Evolutionary conservation across 2,797 vertebrate species (phyloP).

Genomic region (Takifugu rubripes): DNA sequence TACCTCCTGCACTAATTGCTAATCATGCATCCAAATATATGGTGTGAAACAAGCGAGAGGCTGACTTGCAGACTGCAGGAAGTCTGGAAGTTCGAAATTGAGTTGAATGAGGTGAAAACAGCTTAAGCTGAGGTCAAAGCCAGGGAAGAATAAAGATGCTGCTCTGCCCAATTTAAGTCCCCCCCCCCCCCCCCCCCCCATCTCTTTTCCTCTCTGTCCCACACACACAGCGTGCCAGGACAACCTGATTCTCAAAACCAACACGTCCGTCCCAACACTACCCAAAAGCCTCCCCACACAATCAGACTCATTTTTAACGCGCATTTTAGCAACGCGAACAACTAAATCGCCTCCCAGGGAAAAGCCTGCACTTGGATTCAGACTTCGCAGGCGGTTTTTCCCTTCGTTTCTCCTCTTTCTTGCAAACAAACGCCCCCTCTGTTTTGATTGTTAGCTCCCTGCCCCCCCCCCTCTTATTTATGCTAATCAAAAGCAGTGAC

Average conservation of each 20-base stretch:
- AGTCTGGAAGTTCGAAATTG: constrained; percentile 69
- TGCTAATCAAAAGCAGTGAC: constrained; percentile 73
- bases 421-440: constrained; percentile 69
- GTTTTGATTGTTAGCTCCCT: constrained; percentile 58
- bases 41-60: too few species aligned
- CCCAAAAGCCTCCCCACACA: constrained; percentile 51
- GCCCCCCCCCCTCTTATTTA: constrained; percentile 63
- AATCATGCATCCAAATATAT: too few species aligned
- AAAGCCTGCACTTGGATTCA: constrained; percentile 51
- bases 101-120: constrained; percentile 65
- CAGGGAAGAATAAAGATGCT: constrained; percentile 46
- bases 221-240: constrained; percentile 48
- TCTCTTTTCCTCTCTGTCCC: constrained; percentile 1
- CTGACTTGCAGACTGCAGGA: constrained; percentile 61
- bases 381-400: constrained; percentile 48
- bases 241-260: constrained; percentile 67
- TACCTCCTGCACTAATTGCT: too few species aligned
- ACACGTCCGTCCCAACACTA: constrained; percentile 46
- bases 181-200: constrained; percentile 20
- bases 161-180: constrained; percentile 56
- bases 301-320: constrained; percentile 49
- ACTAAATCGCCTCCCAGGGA: constrained; percentile 67
- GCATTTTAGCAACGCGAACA: constrained; percentile 42
- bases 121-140: constrained; percentile 53
- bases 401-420: constrained; percentile 42